These are phyloP conservation scores for Dynastes tityus DNA, from an alignment of 2,888 invertebrate species.

Conservation along the genomic window DNA sequence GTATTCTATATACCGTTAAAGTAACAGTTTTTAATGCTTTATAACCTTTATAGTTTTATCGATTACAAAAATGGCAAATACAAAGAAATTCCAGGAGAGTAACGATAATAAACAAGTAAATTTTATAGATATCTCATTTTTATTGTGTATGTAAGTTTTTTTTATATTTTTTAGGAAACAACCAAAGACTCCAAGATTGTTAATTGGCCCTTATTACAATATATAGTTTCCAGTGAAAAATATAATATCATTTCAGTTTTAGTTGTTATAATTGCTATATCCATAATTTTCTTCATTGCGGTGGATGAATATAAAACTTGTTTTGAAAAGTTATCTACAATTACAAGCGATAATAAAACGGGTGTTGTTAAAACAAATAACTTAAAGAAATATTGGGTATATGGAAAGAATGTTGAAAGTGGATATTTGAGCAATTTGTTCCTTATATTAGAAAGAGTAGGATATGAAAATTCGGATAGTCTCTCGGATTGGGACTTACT, in stretches of 20 bases:
- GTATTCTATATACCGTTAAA: conserved; percentile 20
- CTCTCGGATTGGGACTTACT: conserved; percentile 86
- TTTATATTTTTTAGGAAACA: conserved; percentile 11
- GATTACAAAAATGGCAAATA: neutral
- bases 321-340: conserved; percentile 27
- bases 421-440: conserved; percentile 88
- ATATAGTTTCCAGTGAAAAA: conserved; percentile 40
- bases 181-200: neutral
- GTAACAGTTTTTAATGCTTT: neutral
- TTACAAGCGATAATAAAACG: neutral
- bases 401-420: conserved; percentile 73
- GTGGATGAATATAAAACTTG: conserved; percentile 48
- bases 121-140: neutral
- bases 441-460: conserved; percentile 82
- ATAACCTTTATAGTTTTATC: neutral
- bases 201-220: neutral
- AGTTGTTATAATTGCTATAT: conserved; percentile 45
- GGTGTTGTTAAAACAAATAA: neutral
- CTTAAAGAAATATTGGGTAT: conserved; percentile 42
- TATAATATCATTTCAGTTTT: conserved; percentile 48
- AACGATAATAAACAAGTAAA: conserved; percentile 7
- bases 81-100: neutral
- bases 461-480: conserved; percentile 76
- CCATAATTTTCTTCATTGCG: conserved; percentile 45
- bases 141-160: no score